Percentiles rank a stretch among this genome's conserved stretches.
These are phyloP conservation scores for Sogatella furcifera DNA, from an alignment of 1,140 invertebrate genomes.

Conservation along the genomic window DNA sequence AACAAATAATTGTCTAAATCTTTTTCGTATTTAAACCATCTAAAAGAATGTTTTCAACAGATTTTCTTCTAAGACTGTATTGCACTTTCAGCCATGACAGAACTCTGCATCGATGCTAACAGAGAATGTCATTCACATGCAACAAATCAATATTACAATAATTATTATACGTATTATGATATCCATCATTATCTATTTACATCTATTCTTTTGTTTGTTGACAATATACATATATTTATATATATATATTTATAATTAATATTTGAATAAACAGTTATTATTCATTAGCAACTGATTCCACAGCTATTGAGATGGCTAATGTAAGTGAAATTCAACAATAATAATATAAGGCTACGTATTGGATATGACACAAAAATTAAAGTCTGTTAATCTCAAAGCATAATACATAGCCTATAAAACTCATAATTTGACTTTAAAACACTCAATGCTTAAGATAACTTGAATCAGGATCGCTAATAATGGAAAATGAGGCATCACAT, in stretches of 20 bases:
- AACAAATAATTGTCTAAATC: constrained; percentile 15
- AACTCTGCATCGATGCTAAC: background rate
- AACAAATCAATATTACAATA: constrained; percentile 3
- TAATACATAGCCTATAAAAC: too few relatives aligned
- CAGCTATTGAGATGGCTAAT: background rate
- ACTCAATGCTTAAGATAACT: too few relatives aligned
- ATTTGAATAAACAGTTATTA: background rate
- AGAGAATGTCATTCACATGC: background rate
- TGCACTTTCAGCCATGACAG: constrained; percentile 12
- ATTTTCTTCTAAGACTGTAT: constrained; percentile 10
- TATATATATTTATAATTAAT: constrained; percentile 2
- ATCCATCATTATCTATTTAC: constrained; percentile 12
- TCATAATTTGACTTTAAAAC: too few relatives aligned
- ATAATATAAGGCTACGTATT: background rate
- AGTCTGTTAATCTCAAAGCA: background rate
- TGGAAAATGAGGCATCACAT: too few relatives aligned
- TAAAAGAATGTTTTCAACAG: constrained; percentile 7
- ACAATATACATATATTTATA: constrained; percentile 4
- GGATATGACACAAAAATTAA: background rate
- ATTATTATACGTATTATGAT: constrained; percentile 11
- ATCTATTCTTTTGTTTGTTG: background rate
- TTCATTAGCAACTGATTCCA: background rate
- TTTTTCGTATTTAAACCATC: constrained; percentile 11
- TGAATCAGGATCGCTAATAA: too few relatives aligned
- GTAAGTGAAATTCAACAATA: background rate